Base-by-base conservation (phyloP, 1,140 invertebrate species). In the Neodiprion virginianus region DNA sequence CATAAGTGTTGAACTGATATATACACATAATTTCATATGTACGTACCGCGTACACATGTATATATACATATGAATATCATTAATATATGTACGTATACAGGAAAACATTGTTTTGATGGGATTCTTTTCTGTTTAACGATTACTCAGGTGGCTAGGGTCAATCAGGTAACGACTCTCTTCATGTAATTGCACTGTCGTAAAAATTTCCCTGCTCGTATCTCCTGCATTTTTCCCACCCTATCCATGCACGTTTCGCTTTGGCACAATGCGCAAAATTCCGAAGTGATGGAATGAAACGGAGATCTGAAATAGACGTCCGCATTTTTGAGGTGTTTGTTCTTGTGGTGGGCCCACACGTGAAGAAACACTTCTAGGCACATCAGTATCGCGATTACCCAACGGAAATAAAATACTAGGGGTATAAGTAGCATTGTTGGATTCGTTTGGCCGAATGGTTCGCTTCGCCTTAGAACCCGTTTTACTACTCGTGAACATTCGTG, bases 201-300 rank as follows among this genome's bases (percentile, higher is more conserved):
- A 77, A 87, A 85, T 53, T 83, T 81, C 68, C 86, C 82, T 83
- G 87, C 83, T 10, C 85, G 75, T 23, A 85, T 83, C 47, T 88
- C 85, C n/a, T 89, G 86, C 74, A 89, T 84, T 75, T 90, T 88
- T 65, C 87, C 84, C 7, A 89, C 83, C 10, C 84, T 83, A 73
- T 86, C 79, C 87, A 88, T 88, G 65, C 86, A 87, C 7, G 79
- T 86, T 68, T 90, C 89, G 14, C 84, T 86, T 73, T 89, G 89
- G 73, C 91, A 92, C 12, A 88, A 77, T 14, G 88, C 90, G 76
- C 91, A 92, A 79, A 91, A 91, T 75, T 92, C 90, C 2, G 91
- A 89, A 5, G 89, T 87, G 53, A 91, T 87, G 0, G 87, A 83
- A 74, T 92, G 89, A 72, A 92, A 83, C 0, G 91, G 91, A 61